Percentiles rank a stretch among this genome's conserved stretches.
phyloP scores from a whole-genome alignment of 2,113 vertebrate genomes.

The Tauraco erythrolophus region DNA sequence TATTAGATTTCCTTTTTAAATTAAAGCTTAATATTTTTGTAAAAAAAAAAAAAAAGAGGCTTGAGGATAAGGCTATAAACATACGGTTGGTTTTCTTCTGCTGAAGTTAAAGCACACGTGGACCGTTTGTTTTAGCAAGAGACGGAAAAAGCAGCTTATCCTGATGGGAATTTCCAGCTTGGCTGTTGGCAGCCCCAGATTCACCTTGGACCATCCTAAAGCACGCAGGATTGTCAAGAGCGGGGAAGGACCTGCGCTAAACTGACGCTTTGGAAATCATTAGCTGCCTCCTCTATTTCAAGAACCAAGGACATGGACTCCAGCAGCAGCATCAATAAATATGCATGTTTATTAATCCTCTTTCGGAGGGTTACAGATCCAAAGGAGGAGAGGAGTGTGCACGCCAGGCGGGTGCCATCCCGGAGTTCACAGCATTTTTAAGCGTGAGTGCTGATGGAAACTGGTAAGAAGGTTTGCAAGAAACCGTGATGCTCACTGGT shows the following conservation, averaged over 20 bases:
- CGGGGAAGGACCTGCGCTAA: neutral
- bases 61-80: neutral
- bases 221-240: neutral
- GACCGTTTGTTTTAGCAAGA: neutral
- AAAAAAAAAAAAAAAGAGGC: neutral
- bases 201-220: neutral
- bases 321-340: neutral
- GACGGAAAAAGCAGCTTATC: neutral
- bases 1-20: neutral
- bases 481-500: neutral
- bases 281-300: neutral
- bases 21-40: neutral
- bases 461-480: neutral
- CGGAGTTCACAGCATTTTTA: fast-evolving
- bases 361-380: neutral
- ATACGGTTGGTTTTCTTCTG: neutral
- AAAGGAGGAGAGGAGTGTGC: neutral
- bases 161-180: neutral
- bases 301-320: fast-evolving
- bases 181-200: neutral
- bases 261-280: neutral
- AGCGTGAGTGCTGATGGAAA: neutral
- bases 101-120: neutral
- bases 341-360: neutral
- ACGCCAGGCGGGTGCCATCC: neutral